A percentile compares a stretch with the other conserved stretches of the same genome.
phyloP scores from a whole-genome alignment of 2,888 invertebrate genomes.

The Acrobasis repandana region DNA sequence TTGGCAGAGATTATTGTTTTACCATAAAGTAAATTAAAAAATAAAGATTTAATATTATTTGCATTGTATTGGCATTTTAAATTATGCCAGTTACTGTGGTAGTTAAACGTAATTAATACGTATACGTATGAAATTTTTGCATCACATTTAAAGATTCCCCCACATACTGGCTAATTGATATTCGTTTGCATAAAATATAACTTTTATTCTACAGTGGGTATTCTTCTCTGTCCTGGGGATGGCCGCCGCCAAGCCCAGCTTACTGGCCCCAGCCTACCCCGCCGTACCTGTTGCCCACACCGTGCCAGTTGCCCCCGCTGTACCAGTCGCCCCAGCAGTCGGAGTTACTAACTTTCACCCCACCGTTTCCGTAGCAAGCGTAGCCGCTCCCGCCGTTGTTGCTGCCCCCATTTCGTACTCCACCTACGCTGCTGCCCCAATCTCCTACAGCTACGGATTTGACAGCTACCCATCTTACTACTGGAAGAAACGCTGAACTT shows the following conservation, averaged over 20 bases:
- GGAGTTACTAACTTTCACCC: too few species aligned
- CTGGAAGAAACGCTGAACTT: neutral
- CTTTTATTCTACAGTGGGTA: slow-evolving; percentile 4
- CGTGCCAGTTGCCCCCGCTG: slow-evolving; percentile 23
- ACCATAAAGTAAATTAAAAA: too few species aligned
- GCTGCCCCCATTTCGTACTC: slow-evolving; percentile 17
- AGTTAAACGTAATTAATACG: too few species aligned
- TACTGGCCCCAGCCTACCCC: neutral
- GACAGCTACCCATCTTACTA: neutral
- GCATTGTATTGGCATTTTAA: too few species aligned
- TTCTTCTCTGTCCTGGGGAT: slow-evolving; percentile 18
- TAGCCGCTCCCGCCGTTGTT: slow-evolving; percentile 1
- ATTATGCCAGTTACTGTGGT: too few species aligned
- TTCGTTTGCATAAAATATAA: neutral
- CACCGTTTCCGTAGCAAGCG: neutral
- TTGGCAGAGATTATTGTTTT: too few species aligned
- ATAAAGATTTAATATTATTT: too few species aligned
- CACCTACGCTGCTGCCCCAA: slow-evolving; percentile 1
- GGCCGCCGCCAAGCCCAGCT: slow-evolving; percentile 14
- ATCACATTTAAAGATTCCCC: too few species aligned
- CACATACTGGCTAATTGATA: too few species aligned
- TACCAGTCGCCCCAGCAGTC: slow-evolving; percentile 4
- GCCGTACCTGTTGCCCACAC: neutral
- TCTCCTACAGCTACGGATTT: slow-evolving; percentile 11
- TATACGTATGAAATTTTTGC: too few species aligned